Conservation (phyloP, 1,140 invertebrate genomes). For the Papilio xuthus region DNA sequence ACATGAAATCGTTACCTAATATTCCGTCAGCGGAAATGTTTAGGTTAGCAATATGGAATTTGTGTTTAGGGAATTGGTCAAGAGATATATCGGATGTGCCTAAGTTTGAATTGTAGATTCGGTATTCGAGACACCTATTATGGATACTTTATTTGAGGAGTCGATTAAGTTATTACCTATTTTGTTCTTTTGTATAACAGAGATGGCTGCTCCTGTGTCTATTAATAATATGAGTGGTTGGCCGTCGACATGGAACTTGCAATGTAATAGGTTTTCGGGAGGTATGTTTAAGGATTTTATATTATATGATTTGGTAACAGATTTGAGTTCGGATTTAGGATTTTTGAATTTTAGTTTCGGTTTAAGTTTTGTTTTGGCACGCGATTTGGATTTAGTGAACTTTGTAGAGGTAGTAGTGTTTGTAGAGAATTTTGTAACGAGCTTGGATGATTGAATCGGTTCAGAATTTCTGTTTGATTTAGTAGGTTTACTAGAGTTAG, state of each 20-base stretch:
- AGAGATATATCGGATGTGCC: constrained; percentile 45
- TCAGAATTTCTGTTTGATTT: background rate
- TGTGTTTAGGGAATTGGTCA: constrained; percentile 44
- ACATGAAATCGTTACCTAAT: constrained; percentile 53
- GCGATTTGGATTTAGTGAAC: background rate
- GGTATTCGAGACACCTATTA: too few species aligned
- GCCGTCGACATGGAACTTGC: constrained; percentile 18
- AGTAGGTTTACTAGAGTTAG: background rate
- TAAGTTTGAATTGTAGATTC: constrained; percentile 30
- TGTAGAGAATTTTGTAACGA: background rate
- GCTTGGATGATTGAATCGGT: background rate
- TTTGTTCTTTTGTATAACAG: too few species aligned
- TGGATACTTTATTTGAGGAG: too few species aligned
- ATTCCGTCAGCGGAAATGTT: constrained; percentile 52
- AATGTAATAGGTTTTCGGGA: constrained; percentile 30
- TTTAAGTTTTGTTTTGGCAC: constrained; percentile 11
- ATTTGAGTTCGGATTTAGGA: background rate
- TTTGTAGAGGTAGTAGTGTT: constrained; percentile 1
- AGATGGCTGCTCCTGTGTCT: background rate
- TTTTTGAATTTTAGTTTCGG: constrained; percentile 7
- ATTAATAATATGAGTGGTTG: constrained; percentile 9
- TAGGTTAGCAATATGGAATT: constrained; percentile 49
- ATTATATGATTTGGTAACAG: background rate
- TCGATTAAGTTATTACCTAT: too few species aligned
- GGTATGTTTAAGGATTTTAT: background rate